Evolutionary conservation across 2,113 vertebrate genomes (phyloP).

Genomic region (Aptenodytes patagonicus): DNA sequence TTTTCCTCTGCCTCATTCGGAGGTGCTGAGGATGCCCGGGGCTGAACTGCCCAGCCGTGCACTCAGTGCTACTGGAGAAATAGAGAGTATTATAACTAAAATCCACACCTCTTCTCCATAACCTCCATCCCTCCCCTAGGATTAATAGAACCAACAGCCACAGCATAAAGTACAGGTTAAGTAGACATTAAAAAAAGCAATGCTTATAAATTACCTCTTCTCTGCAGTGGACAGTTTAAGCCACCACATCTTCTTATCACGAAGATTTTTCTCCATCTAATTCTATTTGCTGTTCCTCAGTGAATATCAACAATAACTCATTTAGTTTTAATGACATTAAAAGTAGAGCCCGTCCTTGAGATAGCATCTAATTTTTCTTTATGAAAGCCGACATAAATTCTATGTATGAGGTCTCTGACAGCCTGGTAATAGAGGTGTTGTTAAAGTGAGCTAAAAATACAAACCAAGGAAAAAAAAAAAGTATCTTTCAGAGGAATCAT

Average conservation of each 20-base stretch:
- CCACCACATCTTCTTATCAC: constrained; percentile 19
- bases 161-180: neutral
- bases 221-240: constrained; percentile 20
- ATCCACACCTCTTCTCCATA: neutral
- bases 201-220: constrained; percentile 27
- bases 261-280: constrained; percentile 34
- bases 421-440: constrained; percentile 63
- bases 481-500: constrained; percentile 66
- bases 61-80: neutral
- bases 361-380: constrained; percentile 70
- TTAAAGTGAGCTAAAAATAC: constrained; percentile 75
- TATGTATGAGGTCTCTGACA: constrained; percentile 46
- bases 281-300: constrained; percentile 41
- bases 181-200: neutral
- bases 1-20: neutral
- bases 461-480: constrained; percentile 16
- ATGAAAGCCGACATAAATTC: constrained; percentile 72
- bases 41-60: fast-evolving
- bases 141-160: neutral
- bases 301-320: constrained; percentile 64
- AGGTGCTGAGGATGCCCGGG: neutral
- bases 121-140: neutral
- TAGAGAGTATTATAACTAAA: neutral
- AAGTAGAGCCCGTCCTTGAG: constrained; percentile 68
- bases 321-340: constrained; percentile 67